Conservation (phyloP, 2,888 invertebrate genomes). For the Listrodromus nycthemerus region DNA sequence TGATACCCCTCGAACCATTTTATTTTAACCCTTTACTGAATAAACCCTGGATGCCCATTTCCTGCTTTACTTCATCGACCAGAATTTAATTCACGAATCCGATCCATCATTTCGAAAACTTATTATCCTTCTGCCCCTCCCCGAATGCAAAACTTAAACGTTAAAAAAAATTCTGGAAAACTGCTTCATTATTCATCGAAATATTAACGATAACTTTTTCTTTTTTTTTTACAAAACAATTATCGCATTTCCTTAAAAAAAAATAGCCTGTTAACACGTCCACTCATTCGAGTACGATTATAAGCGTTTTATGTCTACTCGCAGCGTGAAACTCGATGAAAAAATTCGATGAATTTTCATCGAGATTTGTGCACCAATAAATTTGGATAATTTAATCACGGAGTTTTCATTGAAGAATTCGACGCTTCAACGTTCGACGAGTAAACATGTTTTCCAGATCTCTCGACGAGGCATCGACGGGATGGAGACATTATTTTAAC, state of each 20-base stretch:
- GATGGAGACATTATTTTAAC: not conserved
- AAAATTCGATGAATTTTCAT: too few species aligned
- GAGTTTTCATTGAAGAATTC: constrained; percentile 11
- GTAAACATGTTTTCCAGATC: not conserved
- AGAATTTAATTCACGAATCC: constrained; percentile 25
- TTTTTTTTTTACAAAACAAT: too few species aligned
- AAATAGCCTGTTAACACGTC: too few species aligned
- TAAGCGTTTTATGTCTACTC: too few species aligned
- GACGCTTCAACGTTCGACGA: not conserved
- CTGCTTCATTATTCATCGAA: too few species aligned
- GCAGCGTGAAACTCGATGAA: too few species aligned
- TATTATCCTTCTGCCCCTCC: too few species aligned
- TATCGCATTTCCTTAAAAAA: not conserved
- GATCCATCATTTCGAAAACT: not conserved
- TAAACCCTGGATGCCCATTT: constrained; percentile 9
- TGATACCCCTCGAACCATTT: constrained; percentile 74
- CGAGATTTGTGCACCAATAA: too few species aligned
- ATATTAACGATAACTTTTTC: too few species aligned
- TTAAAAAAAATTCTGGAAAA: too few species aligned
- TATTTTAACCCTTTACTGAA: constrained; percentile 76
- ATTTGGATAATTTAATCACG: not conserved
- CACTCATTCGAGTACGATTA: too few species aligned
- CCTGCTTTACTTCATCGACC: constrained; percentile 3
- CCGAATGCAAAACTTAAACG: too few species aligned
- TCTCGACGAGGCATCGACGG: not conserved